Percentiles rank a stretch among this genome's conserved stretches.
Evolutionary conservation across 2,888 invertebrate genomes (phyloP).

Genomic region (Odontocerum albicorne): DNA sequence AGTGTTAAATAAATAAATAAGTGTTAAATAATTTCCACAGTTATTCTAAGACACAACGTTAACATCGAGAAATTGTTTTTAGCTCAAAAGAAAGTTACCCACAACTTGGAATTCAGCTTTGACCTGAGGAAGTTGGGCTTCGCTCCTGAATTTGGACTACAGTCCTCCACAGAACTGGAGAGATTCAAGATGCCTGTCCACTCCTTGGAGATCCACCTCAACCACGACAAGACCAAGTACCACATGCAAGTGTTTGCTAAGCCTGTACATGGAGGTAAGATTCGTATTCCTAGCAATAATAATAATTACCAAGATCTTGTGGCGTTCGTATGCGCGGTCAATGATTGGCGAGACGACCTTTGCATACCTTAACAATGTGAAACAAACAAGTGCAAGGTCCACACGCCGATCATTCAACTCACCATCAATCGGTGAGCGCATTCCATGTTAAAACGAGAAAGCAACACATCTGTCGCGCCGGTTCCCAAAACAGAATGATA

Average conservation of each 20-base stretch:
- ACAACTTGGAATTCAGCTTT: conserved; percentile 65
- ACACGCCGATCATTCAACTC: too few species aligned
- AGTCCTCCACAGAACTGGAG: conserved; percentile 63
- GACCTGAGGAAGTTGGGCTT: conserved; percentile 76
- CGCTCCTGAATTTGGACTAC: conserved; percentile 72
- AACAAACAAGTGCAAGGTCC: too few species aligned
- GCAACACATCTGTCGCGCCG: too few species aligned
- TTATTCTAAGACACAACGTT: not conserved
- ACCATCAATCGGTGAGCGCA: too few species aligned
- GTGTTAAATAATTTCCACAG: too few species aligned
- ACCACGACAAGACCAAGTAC: conserved; percentile 71
- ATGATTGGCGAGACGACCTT: too few species aligned
- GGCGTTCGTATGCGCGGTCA: too few species aligned
- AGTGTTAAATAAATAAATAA: too few species aligned
- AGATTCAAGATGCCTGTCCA: conserved; percentile 64
- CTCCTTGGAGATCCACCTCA: conserved; percentile 70
- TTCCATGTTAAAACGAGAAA: too few species aligned
- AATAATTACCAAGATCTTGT: not conserved
- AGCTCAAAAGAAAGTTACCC: conserved; percentile 13
- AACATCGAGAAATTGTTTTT: not conserved
- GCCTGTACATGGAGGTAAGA: conserved; percentile 62
- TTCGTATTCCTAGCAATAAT: not conserved
- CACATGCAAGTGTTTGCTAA: conserved; percentile 67
- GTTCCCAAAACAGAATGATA: too few species aligned
- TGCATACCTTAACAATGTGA: too few species aligned